Evolutionary conservation across 2,888 invertebrate species (phyloP), one percentile per base, ranked within the genome.

Genomic region (Dicranocentrus wangi): DNA sequence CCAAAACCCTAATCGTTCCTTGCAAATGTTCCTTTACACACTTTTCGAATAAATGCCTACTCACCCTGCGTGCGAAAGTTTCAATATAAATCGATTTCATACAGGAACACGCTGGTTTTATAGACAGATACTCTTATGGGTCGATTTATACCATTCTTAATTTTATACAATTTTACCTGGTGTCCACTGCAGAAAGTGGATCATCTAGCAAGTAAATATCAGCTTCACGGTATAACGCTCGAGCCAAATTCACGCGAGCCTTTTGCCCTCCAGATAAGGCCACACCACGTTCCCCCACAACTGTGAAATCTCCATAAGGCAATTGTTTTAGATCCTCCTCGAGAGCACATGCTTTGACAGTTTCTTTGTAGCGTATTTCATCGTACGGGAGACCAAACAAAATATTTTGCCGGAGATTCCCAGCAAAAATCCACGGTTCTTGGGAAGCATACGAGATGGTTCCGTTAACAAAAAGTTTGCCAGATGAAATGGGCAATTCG

Each of bases 131-230:
- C n/a, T n/a, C n/a, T n/a, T n/a, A n/a, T n/a, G n/a, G n/a, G n/a
- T n/a, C n/a, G n/a, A n/a, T n/a, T n/a, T n/a, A n/a, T n/a, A n/a
- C n/a, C n/a, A n/a, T n/a, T n/a, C n/a, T n/a, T n/a, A n/a, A n/a
- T n/a, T n/a, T n/a, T n/a, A n/a, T n/a, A n/a, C n/a, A n/a, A n/a
- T n/a, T n/a, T n/a, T n/a, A n/a, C n/a, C n/a, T n/a, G n/a, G n/a
- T 92, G 89, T 97, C 97, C 0, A 90, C 76, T 0, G 79, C 79
- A 21, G 43, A 43, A 1, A 79, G 23, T 0, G 97, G 97, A 90
- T 97, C 97, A 88, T 97, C 97, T 70, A 97, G 89, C 58, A 95
- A 89, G 88, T 96, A 97, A 84, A 97, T 93, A 86, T 96, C 95
- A 0, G 94, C 94, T 85, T 93, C 91, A 87, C 92, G 92, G 87